A percentile compares a stretch with the other conserved stretches of the same genome.
Conservation (phyloP, 2,113 vertebrate species). For the Coracopsis vasa region DNA sequence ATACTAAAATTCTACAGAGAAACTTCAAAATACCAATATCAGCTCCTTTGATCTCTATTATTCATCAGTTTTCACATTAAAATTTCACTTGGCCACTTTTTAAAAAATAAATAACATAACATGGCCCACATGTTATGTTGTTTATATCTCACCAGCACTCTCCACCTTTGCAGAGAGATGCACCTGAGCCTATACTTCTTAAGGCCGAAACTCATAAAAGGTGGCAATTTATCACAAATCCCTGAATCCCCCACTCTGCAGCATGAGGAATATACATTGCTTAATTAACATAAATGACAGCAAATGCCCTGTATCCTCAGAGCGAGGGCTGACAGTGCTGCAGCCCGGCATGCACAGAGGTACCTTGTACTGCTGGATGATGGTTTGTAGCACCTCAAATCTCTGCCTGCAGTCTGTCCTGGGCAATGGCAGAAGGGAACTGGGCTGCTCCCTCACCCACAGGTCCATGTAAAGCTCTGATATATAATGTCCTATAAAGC, state of each 20-base stretch:
- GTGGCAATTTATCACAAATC: background rate
- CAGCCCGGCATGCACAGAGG: background rate
- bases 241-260: background rate
- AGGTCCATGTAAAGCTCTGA: fast-evolving
- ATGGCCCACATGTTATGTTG: background rate
- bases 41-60: background rate
- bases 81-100: background rate
- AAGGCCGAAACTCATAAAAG: background rate
- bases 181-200: background rate
- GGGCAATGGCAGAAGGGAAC: background rate
- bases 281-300: background rate
- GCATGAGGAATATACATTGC: background rate
- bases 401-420: background rate
- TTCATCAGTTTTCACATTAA: background rate
- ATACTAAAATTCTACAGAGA: background rate
- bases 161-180: background rate
- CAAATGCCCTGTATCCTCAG: background rate
- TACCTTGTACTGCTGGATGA: background rate
- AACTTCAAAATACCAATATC: background rate
- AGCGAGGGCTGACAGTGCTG: background rate
- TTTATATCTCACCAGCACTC: background rate
- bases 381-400: background rate
- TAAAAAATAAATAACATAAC: background rate
- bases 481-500: background rate
- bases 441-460: background rate